Conservation (phyloP, 1,140 invertebrate species). For the Aphis gossypii region DNA sequence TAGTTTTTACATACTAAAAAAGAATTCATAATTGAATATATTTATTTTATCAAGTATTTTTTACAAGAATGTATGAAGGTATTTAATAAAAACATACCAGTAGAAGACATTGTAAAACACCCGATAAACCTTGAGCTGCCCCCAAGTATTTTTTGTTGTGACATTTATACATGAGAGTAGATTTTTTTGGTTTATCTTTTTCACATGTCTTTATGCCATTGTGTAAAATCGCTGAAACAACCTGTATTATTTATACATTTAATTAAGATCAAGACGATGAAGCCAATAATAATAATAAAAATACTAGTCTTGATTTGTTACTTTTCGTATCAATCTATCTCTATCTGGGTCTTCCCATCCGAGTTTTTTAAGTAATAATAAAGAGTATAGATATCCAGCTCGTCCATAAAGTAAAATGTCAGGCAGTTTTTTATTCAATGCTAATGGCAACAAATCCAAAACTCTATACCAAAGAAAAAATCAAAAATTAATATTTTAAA, state of each 20-base stretch:
- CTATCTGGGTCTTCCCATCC: slow-evolving; percentile 66
- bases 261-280: not conserved
- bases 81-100: slow-evolving; percentile 68
- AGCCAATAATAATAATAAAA: not conserved
- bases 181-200: slow-evolving; percentile 64
- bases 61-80: not conserved
- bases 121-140: slow-evolving; percentile 85
- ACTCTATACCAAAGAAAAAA: not conserved
- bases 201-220: slow-evolving; percentile 72
- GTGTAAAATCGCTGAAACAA: slow-evolving; percentile 72
- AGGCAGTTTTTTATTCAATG: slow-evolving; percentile 66
- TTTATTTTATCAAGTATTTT: not conserved
- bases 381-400: slow-evolving; percentile 81
- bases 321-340: slow-evolving; percentile 66
- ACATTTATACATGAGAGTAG: slow-evolving; percentile 84
- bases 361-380: slow-evolving; percentile 76
- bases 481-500: not conserved
- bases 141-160: slow-evolving; percentile 88
- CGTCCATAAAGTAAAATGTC: slow-evolving; percentile 88
- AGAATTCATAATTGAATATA: not conserved
- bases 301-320: slow-evolving; percentile 60
- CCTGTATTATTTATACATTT: slow-evolving; percentile 64
- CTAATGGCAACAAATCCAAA: slow-evolving; percentile 16
- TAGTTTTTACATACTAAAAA: not conserved
- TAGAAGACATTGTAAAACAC: slow-evolving; percentile 83